phyloP scores from a whole-genome alignment of 2,113 vertebrate genomes.

The Bubo scandiacus region DNA sequence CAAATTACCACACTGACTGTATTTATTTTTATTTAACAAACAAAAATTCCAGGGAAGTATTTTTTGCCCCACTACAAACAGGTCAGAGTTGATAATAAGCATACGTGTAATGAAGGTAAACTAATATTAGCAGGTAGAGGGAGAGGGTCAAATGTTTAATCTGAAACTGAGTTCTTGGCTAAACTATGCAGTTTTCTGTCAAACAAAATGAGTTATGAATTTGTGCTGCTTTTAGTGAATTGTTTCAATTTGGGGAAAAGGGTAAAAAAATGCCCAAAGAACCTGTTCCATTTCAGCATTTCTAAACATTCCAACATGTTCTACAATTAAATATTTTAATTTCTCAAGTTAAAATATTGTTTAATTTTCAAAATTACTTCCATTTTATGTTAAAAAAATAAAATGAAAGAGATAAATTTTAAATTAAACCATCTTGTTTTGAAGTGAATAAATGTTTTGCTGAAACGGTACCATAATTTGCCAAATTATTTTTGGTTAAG shows the following conservation, averaged over 20 bases:
- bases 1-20: neutral
- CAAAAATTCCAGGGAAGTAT: neutral
- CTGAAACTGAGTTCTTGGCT: neutral
- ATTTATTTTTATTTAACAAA: constrained; percentile 28
- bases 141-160: neutral
- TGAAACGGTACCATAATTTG: neutral
- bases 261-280: neutral
- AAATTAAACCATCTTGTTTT: neutral
- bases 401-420: neutral
- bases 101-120: neutral
- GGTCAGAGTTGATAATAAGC: neutral
- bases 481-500: neutral
- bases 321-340: neutral
- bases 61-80: neutral
- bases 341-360: neutral
- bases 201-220: neutral
- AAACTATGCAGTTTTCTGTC: neutral
- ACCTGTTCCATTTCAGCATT: neutral
- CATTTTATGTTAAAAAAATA: neutral
- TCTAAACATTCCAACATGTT: neutral
- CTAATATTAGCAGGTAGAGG: neutral
- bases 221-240: neutral
- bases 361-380: neutral
- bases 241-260: neutral
- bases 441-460: neutral